Base-by-base conservation (phyloP, 2,888 invertebrate genomes). In the Horisme vitalbata region DNA sequence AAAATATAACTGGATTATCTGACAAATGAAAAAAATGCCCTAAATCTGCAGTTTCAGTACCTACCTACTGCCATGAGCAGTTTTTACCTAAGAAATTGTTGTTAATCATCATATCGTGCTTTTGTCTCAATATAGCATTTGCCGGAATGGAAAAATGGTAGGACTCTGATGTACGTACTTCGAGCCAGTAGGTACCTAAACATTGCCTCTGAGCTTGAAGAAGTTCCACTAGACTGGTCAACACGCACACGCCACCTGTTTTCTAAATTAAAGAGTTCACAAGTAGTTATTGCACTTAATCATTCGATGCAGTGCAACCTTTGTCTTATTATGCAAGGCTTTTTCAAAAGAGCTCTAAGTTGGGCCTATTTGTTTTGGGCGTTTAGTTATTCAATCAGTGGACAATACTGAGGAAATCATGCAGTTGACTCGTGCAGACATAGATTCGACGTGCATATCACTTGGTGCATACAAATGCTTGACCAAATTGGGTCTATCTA, bases 401-500 rank as follows among this genome's bases (percentile, higher is more conserved):
- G 37, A 37, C 46, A 47, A 43, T 32, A 12, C 41, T 44, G 27
- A 44, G 34, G n/a, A 43, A 45, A 45, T 39, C 43, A 27, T 47
- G 47, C 38, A 39, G 41, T 26, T 36, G 23, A 15, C 28, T 27
- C 37, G 41, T 43, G 38, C 45, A 47, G 28, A 45, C 55, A 47
- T 31, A 41, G 37, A 53, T 51, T 51, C 39, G 37, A 35, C 26
- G 37, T 39, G 47, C 36, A 52, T 47, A 8, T 36, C 31, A 37
- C 47, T 32, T n/a, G 37, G 9, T 24, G 52, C 50, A 57, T 57
- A 57, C 57, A 52, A 58, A 58, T 55, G 6, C n/a, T n/a, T n/a
- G n/a, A n/a, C n/a, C 18, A 18, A 18, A 18, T 41, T n/a, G 10
- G 27, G 34, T 32, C 41, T 21, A 43, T 30, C 4, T 12, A n/a